Base-by-base conservation (phyloP, 2,888 invertebrate species). In the Temnothorax unifasciatus region DNA sequence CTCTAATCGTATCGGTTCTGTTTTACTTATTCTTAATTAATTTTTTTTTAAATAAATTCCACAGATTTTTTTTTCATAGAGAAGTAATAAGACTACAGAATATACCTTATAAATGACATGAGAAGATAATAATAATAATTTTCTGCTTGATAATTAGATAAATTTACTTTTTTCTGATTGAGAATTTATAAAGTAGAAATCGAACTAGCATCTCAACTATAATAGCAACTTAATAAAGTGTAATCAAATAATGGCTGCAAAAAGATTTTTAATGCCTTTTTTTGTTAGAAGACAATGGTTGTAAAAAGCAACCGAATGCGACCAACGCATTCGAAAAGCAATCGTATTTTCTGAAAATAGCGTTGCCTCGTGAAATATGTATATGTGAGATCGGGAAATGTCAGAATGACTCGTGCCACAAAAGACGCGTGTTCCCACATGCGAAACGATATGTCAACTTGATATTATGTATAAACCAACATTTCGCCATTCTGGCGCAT, bases 401-500 rank as follows among this genome's bases (percentile, higher is more conserved):
- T 73, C 34, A 38, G 4, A 25, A 25, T 29, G 18, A 73, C 13
- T 79, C 8, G 18, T 41, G 9, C 21, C 38, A 34, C 21, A 47
- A 71, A 71, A 15, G 44, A 71, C 13, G 13, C 8, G n/a, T 13
- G 13, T 74, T 59, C 47, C 47, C 38, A 47, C 13, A 59, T 38
- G 25, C 25, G 57, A 79, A 71, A 47, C 44, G 44, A 73, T 73
- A 50, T 59, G 59, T 73, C 59, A 59, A 29, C 47, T 21, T 8
- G 57, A 73, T 71, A 79, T 79, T 34, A 59, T 44, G 25, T 50
- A 38, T 34, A 61, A 57, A 64, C 25, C 44, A 85, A 87, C 77
- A 63, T 88, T 86, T 84, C 75, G 50, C 63, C 64, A 71, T 66
- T 25, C 76, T 91, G 92, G 92, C 92, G 85, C 57, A 52, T 44